phyloP scores from a whole-genome alignment of 2,113 vertebrate genomes.

The Nymphicus hollandicus region DNA sequence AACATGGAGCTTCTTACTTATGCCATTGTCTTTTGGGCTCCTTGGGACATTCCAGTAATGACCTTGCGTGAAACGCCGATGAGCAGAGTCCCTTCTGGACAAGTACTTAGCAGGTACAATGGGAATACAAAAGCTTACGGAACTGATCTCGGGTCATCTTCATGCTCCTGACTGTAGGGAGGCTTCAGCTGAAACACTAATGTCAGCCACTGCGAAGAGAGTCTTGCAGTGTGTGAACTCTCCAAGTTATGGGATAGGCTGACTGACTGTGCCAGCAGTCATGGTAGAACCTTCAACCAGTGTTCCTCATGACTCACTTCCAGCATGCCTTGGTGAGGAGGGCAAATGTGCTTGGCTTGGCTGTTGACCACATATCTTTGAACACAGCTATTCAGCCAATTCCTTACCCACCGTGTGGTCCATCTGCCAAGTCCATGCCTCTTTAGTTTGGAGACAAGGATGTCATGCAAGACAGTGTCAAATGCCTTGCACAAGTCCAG shows the following conservation, averaged over 20 bases:
- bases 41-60: fast-evolving
- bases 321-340: not conserved
- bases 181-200: not conserved
- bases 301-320: not conserved
- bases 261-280: not conserved
- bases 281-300: not conserved
- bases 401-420: not conserved
- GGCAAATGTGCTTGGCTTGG: not conserved
- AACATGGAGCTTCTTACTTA: not conserved
- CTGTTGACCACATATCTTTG: not conserved
- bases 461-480: not conserved
- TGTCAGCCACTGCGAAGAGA: not conserved
- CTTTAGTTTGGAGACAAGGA: not conserved
- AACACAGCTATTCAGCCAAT: not conserved
- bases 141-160: not conserved
- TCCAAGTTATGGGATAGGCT: not conserved
- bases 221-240: not conserved
- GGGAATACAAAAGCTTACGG: not conserved
- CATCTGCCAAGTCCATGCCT: not conserved
- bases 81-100: not conserved
- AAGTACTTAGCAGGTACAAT: not conserved
- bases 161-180: not conserved
- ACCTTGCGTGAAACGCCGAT: fast-evolving
- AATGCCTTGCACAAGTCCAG: not conserved
- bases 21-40: not conserved